phyloP scores from a whole-genome alignment of 30 jellyfish, hydroid and myxozoan genomes.

The Aurelia aurita complex sp. Pacific region DNA sequence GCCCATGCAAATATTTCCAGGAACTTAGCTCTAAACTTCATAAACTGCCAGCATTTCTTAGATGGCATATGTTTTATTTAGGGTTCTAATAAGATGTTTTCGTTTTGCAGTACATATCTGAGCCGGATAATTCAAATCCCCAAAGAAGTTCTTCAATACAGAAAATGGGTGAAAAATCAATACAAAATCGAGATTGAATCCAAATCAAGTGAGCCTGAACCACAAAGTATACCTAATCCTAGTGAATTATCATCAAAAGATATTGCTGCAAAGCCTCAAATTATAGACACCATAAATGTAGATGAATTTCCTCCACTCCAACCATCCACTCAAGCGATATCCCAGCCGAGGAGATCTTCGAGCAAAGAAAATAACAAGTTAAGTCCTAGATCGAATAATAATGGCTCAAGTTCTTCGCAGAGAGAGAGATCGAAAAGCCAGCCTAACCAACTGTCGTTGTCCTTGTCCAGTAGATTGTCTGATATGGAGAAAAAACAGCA shows the following conservation, averaged over 20 bases:
- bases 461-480: background rate
- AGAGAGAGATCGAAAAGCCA: background rate
- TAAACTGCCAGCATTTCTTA: too few species aligned
- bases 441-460: background rate
- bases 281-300: conserved; percentile 4
- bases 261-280: background rate
- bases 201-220: background rate
- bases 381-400: too few species aligned
- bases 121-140: conserved; percentile 90
- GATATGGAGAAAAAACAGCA: background rate
- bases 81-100: background rate
- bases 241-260: background rate
- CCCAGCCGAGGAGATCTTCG: background rate
- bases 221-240: background rate
- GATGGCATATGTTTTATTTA: too few species aligned
- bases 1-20: too few species aligned
- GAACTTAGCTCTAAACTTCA: too few species aligned
- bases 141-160: conserved; percentile 66
- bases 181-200: conserved; percentile 1
- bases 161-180: conserved; percentile 76
- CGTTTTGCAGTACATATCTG: conserved; percentile 81
- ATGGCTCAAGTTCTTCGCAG: background rate
- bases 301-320: conserved; percentile 60
- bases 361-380: background rate
- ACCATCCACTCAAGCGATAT: background rate